Evolutionary conservation across 2,797 vertebrate genomes (phyloP).

Genomic region (Poeciliopsis turneri): DNA sequence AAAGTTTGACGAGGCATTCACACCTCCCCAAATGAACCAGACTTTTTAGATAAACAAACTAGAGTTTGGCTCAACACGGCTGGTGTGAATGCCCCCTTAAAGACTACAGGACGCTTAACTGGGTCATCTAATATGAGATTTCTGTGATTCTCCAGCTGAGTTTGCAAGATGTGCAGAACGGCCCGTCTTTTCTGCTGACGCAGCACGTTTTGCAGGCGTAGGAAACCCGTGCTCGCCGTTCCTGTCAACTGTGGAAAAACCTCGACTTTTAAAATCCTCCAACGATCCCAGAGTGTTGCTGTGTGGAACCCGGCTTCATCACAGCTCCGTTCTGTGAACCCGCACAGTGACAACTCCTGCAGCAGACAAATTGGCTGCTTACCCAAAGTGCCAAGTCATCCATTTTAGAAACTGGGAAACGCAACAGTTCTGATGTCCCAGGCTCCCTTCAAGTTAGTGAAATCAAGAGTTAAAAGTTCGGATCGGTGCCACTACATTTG

Average conservation of each 20-base stretch:
- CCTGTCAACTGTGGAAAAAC: conserved; percentile 3
- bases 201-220: conserved; percentile 16
- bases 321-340: conserved; percentile 17
- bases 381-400: conserved; percentile 35
- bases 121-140: not conserved
- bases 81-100: no score
- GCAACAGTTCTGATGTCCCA: not conserved
- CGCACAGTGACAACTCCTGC: not conserved
- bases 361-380: conserved; percentile 33
- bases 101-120: not conserved
- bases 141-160: not conserved
- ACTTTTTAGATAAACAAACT: no score
- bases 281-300: not conserved
- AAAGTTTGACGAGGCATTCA: no score
- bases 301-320: conserved; percentile 22
- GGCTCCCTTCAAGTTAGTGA: conserved; percentile 2
- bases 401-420: conserved; percentile 35
- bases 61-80: no score
- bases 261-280: not conserved
- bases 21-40: no score
- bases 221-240: conserved; percentile 8
- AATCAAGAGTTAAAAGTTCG: not conserved
- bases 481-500: not conserved
- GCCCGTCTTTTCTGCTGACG: conserved; percentile 7
- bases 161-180: not conserved